Base-by-base conservation (phyloP, 2,797 vertebrate genomes). In the Lerista edwardsae region DNA sequence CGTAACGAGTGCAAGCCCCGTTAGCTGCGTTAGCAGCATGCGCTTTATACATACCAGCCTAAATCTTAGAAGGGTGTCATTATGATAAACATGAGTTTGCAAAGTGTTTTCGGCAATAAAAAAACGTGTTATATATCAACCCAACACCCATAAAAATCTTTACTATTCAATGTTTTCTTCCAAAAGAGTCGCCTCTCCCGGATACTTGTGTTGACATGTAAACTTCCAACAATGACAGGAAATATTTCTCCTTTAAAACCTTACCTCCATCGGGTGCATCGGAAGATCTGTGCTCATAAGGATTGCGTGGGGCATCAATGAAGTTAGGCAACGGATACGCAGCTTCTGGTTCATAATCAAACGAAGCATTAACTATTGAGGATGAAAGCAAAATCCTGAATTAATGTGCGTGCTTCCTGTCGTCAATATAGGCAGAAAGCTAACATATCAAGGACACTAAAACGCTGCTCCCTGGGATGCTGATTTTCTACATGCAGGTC, bases 361-460 rank as follows among this genome's bases (percentile, higher is more conserved):
- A 94, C 75, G 89, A 86, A 88, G 64, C 73, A 79, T 86, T 91
- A 34, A 87, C 94, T 94, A 79, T 71, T 61, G 55, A 86, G 84
- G 29, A 11, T 14, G 41, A 80, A 77, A 84, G 25, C 39, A 85
- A 81, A 86, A 77, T 34, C 86, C 1, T 86, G 9, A 34, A 51
- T 7, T 29, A 34, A 36, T 3, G 14, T 4, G 11, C 1, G 3
- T 7, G 4, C 57, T 62, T 25, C 19, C 5, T 55, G 6, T 36
- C 31, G 12, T 55, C 23, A 1, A 65, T 8, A 84, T 14, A 29
- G 57, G 68, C 36, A 88, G 44, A 65, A n/a, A 27, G 4, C 12
- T 51, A 29, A 7, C 27, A 41, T 10, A 47, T n/a, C 25, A 29
- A 29, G 29, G 15, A 55, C 2, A 47, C 17, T 36, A 51, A 2